Conservation (phyloP, 2,888 invertebrate species). For the Amphimallon solstitiale region DNA sequence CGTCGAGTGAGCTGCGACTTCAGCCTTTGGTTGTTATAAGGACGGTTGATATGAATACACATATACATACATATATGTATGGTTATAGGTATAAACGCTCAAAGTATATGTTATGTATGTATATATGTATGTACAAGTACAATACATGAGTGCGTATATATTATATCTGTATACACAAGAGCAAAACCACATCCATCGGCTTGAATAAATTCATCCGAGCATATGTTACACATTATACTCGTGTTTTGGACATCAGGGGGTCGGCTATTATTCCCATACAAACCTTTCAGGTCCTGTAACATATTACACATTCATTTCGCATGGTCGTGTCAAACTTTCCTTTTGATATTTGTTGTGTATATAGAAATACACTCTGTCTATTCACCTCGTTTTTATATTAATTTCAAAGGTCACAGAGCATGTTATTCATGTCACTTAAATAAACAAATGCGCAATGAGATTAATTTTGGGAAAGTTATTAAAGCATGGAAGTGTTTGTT, state of each 20-base stretch:
- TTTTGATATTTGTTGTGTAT: constrained; percentile 13
- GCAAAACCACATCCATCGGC: constrained; percentile 22
- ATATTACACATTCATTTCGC: constrained; percentile 27
- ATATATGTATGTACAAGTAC: constrained; percentile 3
- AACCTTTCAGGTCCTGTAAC: constrained; percentile 26
- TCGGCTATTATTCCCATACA: constrained; percentile 45
- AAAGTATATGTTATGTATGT: neutral
- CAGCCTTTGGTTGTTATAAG: constrained; percentile 1
- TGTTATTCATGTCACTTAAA: too few relatives aligned
- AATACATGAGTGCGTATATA: neutral
- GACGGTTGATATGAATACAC: neutral
- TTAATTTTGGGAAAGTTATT: too few relatives aligned
- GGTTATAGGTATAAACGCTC: constrained; percentile 6
- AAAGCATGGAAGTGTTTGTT: too few relatives aligned
- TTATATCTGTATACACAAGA: constrained; percentile 11
- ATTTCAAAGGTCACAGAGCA: too few relatives aligned
- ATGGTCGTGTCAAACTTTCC: constrained; percentile 23
- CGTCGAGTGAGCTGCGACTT: constrained; percentile 22
- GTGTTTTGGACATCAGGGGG: constrained; percentile 44
- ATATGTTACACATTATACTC: constrained; percentile 47
- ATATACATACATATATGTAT: neutral
- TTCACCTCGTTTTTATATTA: too few relatives aligned
- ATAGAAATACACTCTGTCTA: too few relatives aligned
- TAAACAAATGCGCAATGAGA: too few relatives aligned
- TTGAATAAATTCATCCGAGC: constrained; percentile 45